These are phyloP conservation scores for Edolisoma coerulescens DNA, from an alignment of 2,113 vertebrate species.

Conservation along the genomic window DNA sequence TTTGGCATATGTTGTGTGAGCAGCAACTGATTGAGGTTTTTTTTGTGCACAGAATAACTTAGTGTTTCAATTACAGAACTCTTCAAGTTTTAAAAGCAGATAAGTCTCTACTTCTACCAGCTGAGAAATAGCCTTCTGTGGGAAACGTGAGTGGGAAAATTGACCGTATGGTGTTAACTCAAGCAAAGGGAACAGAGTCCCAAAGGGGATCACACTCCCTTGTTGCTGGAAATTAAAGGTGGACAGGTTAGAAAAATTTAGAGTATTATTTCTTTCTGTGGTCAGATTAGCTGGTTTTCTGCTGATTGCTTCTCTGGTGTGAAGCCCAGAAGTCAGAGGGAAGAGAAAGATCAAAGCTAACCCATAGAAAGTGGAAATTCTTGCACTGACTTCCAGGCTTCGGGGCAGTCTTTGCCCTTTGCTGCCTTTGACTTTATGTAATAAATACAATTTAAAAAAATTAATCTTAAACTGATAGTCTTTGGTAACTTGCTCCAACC, in stretches of 20 bases:
- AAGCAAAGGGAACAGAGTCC: background rate
- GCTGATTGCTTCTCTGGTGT: background rate
- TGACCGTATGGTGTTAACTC: background rate
- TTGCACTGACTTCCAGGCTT: background rate
- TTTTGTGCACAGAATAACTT: background rate
- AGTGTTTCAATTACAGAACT: slow-evolving; percentile 14
- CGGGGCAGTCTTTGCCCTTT: background rate
- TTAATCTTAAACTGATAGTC: background rate
- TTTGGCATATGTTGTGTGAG: background rate
- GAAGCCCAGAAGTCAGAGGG: background rate
- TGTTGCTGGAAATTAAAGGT: background rate
- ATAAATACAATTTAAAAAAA: background rate
- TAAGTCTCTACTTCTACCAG: background rate
- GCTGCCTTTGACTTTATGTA: background rate
- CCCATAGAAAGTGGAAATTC: background rate
- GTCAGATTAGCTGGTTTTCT: background rate
- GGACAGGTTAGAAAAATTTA: background rate
- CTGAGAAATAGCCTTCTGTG: background rate
- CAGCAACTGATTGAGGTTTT: background rate
- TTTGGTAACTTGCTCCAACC: background rate
- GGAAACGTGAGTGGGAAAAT: background rate
- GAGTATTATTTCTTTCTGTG: background rate
- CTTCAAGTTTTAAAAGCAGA: background rate
- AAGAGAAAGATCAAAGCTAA: background rate
- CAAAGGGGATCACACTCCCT: background rate